Percentiles rank a stretch among this genome's conserved stretches.
Evolutionary conservation across 2,113 vertebrate species (phyloP).

Genomic region (Tetrao urogallus): DNA sequence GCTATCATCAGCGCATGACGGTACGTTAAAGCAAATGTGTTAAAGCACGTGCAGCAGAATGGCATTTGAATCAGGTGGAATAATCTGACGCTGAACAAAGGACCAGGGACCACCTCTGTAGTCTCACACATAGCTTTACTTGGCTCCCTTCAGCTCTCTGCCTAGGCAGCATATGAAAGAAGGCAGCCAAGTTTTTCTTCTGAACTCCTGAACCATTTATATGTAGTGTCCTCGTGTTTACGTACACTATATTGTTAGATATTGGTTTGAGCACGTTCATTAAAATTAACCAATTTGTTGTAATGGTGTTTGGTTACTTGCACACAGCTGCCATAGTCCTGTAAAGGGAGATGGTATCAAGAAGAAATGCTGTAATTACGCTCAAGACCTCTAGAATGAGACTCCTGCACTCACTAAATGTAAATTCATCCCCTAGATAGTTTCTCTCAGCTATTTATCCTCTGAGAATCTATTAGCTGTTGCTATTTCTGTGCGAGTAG

Average conservation of each 20-base stretch:
- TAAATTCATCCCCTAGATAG: slow-evolving; percentile 9
- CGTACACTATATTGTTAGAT: neutral
- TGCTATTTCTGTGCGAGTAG: neutral
- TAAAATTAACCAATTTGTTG: slow-evolving; percentile 56
- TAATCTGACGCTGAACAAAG: neutral
- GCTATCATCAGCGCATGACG: neutral
- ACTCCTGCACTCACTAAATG: neutral
- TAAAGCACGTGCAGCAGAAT: neutral
- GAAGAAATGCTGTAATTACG: slow-evolving; percentile 9
- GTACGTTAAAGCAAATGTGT: neutral
- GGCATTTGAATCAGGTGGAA: slow-evolving; percentile 9
- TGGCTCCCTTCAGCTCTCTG: neutral
- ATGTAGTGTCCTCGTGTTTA: neutral
- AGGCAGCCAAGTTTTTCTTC: neutral
- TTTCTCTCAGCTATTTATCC: slow-evolving; percentile 43
- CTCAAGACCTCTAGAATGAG: neutral
- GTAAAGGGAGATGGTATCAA: neutral
- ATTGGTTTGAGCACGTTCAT: neutral
- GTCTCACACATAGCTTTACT: neutral
- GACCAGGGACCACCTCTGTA: neutral
- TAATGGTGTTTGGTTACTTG: slow-evolving; percentile 36
- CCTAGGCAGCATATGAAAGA: neutral
- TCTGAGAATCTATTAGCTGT: slow-evolving; percentile 26
- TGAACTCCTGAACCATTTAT: neutral
- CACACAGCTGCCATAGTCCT: slow-evolving; percentile 26